phyloP scores from a whole-genome alignment of 2,113 vertebrate genomes.

The Myanophis thanlyinensis region DNA sequence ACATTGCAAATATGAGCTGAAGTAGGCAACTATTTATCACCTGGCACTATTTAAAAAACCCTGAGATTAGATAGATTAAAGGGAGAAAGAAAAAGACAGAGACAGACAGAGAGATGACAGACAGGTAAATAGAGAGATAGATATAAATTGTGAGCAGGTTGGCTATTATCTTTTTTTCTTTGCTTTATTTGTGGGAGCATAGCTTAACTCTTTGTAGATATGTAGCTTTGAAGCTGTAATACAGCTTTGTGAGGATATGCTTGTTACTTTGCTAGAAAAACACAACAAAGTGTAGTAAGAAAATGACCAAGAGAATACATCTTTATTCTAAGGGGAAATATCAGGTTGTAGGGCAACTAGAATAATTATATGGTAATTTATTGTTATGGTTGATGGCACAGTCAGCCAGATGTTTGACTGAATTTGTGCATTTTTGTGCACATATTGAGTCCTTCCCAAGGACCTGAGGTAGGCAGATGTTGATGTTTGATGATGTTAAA shows the following conservation, averaged over 20 bases:
- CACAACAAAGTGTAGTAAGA: neutral
- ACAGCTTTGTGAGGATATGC: neutral
- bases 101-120: neutral
- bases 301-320: neutral
- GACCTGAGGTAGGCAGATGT: neutral
- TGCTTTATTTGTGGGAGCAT: neutral
- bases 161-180: neutral
- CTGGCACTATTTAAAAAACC: neutral
- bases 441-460: neutral
- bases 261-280: neutral
- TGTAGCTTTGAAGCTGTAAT: neutral
- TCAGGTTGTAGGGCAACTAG: neutral
- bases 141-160: neutral
- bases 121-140: neutral
- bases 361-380: neutral
- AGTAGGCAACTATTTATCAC: neutral
- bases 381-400: neutral
- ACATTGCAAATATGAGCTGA: neutral
- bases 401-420: neutral
- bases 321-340: neutral
- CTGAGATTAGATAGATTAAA: neutral
- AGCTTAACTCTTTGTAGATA: neutral
- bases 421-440: neutral
- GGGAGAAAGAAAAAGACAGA: no score
- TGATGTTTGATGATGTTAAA: neutral